phyloP scores from a whole-genome alignment of 2,888 invertebrate species.

The Lithophane leautieri region DNA sequence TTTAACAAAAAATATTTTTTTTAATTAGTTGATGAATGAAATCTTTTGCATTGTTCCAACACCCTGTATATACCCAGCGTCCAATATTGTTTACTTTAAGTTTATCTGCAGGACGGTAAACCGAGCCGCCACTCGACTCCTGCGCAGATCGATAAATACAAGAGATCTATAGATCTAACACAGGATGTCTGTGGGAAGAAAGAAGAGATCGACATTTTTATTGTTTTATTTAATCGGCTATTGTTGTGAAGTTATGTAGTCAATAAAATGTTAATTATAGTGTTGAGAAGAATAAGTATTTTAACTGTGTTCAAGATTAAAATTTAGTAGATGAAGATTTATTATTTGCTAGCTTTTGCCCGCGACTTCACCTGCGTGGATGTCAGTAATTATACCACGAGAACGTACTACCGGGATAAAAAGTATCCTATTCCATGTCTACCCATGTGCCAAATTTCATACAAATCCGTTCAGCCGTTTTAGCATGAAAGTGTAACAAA shows the following conservation, averaged over 20 bases:
- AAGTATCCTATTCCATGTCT: too few species aligned
- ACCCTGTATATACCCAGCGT: constrained; percentile 54
- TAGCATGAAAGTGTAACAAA: too few species aligned
- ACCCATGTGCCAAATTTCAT: too few species aligned
- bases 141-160: constrained; percentile 72
- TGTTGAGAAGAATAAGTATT: neutral
- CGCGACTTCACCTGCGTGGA: too few species aligned
- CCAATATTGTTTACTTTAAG: constrained; percentile 69
- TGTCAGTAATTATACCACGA: too few species aligned
- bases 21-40: neutral
- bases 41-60: constrained; percentile 15
- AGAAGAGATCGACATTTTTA: constrained; percentile 61
- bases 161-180: constrained; percentile 65
- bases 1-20: neutral
- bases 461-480: too few species aligned
- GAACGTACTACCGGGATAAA: too few species aligned
- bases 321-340: neutral
- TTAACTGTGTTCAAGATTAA: neutral
- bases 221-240: constrained; percentile 36
- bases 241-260: constrained; percentile 26
- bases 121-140: constrained; percentile 68
- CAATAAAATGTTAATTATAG: neutral
- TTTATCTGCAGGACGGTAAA: constrained; percentile 68
- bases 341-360: too few species aligned
- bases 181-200: constrained; percentile 68